Conservation (phyloP, 35 echinoderm and acorn worm species). For the Ophiothrix spiculata region DNA sequence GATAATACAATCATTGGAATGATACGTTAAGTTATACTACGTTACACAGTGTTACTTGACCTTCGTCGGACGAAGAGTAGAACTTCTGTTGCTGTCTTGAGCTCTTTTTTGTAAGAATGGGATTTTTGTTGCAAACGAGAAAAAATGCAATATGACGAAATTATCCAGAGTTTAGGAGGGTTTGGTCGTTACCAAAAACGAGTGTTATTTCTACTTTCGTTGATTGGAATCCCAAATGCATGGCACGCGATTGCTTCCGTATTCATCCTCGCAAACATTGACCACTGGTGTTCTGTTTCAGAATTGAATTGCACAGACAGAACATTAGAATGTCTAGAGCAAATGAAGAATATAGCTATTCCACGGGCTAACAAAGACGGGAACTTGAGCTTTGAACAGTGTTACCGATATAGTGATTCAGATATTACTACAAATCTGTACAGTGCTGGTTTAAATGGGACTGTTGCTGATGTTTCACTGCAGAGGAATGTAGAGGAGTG, state of each 20-base stretch:
- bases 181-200: constrained; percentile 55
- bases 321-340: not conserved
- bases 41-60: no score
- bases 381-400: constrained; percentile 10
- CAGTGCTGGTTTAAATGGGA: not conserved
- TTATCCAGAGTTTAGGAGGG: constrained; percentile 37
- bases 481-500: constrained; percentile 30
- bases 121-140: no score
- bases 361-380: not conserved
- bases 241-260: constrained; percentile 16
- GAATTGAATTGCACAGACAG: not conserved
- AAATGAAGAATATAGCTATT: constrained; percentile 34
- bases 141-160: constrained; percentile 55
- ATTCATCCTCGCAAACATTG: constrained; percentile 21
- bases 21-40: no score
- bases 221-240: constrained; percentile 1
- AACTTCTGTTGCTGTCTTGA: no score
- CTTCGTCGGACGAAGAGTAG: no score
- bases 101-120: no score
- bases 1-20: no score
- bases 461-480: constrained; percentile 5
- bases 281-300: constrained; percentile 36
- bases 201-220: not conserved
- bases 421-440: no score
- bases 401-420: constrained; percentile 27